Evolutionary conservation across 2,797 vertebrate species (phyloP).

Genomic region (Nyctibius grandis): DNA sequence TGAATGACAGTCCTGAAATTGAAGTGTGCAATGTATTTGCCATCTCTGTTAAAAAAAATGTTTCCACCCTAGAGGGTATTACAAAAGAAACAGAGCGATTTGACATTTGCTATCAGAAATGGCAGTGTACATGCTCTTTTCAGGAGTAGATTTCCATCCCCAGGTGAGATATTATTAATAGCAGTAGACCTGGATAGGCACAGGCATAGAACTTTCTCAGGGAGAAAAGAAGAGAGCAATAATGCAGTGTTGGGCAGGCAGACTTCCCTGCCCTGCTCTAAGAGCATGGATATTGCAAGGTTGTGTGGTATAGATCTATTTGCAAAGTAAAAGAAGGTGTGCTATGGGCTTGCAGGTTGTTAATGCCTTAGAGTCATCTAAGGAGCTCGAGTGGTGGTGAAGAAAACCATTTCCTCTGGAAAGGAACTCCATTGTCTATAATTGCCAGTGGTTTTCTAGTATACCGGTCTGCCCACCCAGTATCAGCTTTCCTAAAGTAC

Average conservation of each 20-base stretch:
- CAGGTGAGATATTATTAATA: not conserved
- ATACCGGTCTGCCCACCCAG: not conserved
- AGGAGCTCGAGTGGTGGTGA: not conserved
- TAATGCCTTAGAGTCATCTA: not conserved
- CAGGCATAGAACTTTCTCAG: not conserved
- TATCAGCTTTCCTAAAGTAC: not conserved
- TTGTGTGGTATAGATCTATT: not conserved
- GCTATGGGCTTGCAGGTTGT: not conserved
- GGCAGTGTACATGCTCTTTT: not conserved
- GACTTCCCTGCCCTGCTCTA: not conserved
- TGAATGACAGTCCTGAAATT: not conserved
- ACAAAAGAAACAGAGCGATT: not conserved
- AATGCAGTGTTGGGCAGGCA: not conserved
- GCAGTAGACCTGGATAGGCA: not conserved
- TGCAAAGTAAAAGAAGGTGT: not conserved
- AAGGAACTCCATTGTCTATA: not conserved
- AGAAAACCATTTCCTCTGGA: not conserved
- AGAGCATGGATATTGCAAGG: not conserved
- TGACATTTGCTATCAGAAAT: not conserved
- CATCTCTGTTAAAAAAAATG: not conserved
- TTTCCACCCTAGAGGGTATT: not conserved
- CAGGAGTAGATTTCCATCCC: not conserved
- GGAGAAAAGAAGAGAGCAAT: not conserved
- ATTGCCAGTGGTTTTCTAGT: not conserved
- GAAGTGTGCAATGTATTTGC: not conserved